Evolutionary conservation across 92 coral and sea anemone species (phyloP).

Genomic region (Montipora capitata): DNA sequence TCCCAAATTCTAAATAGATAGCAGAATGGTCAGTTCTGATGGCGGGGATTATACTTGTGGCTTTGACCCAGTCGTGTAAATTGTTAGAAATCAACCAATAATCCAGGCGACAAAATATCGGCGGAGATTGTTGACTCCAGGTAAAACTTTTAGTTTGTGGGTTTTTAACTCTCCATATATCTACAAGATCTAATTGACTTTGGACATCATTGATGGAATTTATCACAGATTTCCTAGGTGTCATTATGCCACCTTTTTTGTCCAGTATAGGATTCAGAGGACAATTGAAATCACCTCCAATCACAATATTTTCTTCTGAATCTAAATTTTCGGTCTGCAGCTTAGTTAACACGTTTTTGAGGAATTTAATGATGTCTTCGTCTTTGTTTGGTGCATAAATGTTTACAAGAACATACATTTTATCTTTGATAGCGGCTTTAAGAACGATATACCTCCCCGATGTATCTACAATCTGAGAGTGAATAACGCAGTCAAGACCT

Average conservation of each 20-base stretch:
- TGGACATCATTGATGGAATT: slow-evolving; percentile 17
- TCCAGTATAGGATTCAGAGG: slow-evolving; percentile 37
- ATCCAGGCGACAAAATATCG: slow-evolving; percentile 11
- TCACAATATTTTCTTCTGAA: background rate
- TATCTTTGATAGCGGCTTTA: slow-evolving; percentile 32
- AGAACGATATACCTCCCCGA: slow-evolving; percentile 16
- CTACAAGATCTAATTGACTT: slow-evolving; percentile 3
- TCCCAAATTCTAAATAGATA: slow-evolving; percentile 31
- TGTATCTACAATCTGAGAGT: slow-evolving; percentile 10
- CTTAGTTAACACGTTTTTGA: background rate
- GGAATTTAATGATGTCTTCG: background rate
- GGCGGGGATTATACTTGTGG: slow-evolving; percentile 38
- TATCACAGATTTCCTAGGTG: slow-evolving; percentile 20
- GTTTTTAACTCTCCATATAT: background rate
- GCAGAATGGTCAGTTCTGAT: slow-evolving; percentile 49
- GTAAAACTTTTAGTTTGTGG: background rate
- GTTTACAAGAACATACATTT: background rate
- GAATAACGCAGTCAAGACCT: slow-evolving; percentile 11
- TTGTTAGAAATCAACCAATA: background rate
- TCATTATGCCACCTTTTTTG: slow-evolving; percentile 42
- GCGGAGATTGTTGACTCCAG: background rate
- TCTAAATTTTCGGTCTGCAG: background rate
- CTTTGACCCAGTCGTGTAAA: slow-evolving; percentile 29
- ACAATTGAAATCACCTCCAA: slow-evolving; percentile 54
- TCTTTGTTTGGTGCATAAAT: background rate